Evolutionary conservation across 2,113 vertebrate species (phyloP).

Genomic region (Heteronetta atricapilla): DNA sequence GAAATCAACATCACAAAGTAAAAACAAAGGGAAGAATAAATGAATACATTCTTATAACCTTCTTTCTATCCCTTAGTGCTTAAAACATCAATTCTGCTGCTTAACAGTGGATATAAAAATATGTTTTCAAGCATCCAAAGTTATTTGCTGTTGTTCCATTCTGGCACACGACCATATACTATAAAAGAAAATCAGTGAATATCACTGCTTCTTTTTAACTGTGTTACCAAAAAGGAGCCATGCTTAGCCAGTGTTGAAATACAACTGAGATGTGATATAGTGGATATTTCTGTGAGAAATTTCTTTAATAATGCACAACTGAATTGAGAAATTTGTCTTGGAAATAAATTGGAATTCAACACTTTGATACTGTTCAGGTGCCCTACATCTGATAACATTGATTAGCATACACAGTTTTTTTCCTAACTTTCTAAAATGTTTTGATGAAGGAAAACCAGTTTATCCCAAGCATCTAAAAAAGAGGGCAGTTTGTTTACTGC

Average conservation of each 20-base stretch:
- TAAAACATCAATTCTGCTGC: not conserved
- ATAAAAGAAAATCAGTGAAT: not conserved
- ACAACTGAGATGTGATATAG: not conserved
- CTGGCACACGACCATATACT: not conserved
- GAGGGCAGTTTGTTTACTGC: not conserved
- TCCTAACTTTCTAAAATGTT: not conserved
- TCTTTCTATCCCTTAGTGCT: not conserved
- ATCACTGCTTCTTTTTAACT: not conserved
- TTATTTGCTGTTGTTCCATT: not conserved
- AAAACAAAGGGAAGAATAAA: not conserved
- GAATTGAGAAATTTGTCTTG: not conserved
- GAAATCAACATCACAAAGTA: rapidly evolving
- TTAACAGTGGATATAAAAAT: not conserved
- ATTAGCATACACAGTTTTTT: not conserved
- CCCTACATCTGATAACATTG: not conserved
- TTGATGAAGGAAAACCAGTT: not conserved
- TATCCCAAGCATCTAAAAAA: not conserved
- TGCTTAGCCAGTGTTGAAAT: not conserved
- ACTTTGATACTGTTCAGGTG: not conserved
- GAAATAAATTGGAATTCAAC: not conserved
- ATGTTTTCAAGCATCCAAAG: not conserved
- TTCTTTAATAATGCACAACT: not conserved
- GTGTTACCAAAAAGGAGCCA: not conserved
- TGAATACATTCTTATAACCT: not conserved
- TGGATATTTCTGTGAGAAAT: not conserved